Conservation (phyloP, 2,888 invertebrate species). For the Meta bourneti region DNA sequence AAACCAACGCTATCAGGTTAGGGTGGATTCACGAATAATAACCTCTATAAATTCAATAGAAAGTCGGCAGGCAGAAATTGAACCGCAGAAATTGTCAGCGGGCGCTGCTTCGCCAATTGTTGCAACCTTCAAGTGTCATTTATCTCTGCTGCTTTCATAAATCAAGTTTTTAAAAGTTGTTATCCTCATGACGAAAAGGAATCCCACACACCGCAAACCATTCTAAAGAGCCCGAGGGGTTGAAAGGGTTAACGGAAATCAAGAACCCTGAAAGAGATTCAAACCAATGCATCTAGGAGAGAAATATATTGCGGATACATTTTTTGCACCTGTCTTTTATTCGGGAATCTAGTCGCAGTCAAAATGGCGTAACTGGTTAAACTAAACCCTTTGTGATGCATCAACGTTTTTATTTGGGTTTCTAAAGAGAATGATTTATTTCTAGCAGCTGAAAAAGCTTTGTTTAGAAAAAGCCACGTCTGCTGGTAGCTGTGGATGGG, state of each 20-base stretch:
- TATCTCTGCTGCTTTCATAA: constrained; percentile 26
- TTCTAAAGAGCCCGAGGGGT: constrained; percentile 21
- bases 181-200: not conserved
- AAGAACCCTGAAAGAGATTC: constrained; percentile 14
- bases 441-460: not conserved
- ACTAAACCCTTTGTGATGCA: too few species aligned
- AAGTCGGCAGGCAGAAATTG: too few species aligned
- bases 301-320: constrained; percentile 32
- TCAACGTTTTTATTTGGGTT: not conserved
- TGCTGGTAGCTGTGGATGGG: not conserved
- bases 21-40: too few species aligned
- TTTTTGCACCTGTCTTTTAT: constrained; percentile 14
- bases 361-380: constrained; percentile 17
- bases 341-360: not conserved
- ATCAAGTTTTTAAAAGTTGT: constrained; percentile 40
- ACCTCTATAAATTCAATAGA: too few species aligned
- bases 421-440: not conserved
- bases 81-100: not conserved
- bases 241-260: constrained; percentile 41
- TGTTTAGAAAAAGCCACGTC: not conserved
- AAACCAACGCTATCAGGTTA: too few species aligned
- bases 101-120: constrained; percentile 26
- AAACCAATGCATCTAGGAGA: constrained; percentile 1
- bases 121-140: constrained; percentile 19
- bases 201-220: constrained; percentile 30